These are phyloP conservation scores for Salvelinus namaycush DNA, from an alignment of 2,113 vertebrate genomes.

Conservation along the genomic window DNA sequence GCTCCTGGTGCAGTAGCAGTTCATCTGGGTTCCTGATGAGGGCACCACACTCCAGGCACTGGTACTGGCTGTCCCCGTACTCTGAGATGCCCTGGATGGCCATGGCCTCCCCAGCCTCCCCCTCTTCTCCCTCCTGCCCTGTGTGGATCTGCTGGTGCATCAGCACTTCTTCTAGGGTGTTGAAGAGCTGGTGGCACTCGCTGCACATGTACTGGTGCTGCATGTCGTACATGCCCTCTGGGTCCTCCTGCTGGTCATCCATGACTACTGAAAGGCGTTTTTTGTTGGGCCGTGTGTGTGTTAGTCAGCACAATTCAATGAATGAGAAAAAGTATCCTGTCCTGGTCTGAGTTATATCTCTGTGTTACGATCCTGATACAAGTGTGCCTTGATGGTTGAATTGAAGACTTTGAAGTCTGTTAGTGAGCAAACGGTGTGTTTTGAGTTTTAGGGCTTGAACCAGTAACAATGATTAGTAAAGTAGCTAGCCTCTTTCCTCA, in stretches of 20 bases:
- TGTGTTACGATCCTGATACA: too few relatives aligned
- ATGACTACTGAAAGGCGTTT: constrained; percentile 40
- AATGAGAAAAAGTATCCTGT: neutral
- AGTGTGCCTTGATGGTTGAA: too few relatives aligned
- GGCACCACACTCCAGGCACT: constrained; percentile 85
- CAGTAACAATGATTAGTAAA: too few relatives aligned
- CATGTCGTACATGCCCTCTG: constrained; percentile 70
- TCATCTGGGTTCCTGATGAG: constrained; percentile 80
- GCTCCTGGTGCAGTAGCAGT: constrained; percentile 85
- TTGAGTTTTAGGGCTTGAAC: too few relatives aligned
- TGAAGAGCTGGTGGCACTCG: constrained; percentile 85
- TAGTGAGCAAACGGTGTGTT: too few relatives aligned
- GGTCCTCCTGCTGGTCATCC: constrained; percentile 66
- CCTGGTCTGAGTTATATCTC: too few relatives aligned
- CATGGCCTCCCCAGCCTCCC: constrained; percentile 39
- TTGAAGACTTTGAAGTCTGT: too few relatives aligned
- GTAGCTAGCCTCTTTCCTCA: too few relatives aligned
- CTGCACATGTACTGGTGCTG: constrained; percentile 93
- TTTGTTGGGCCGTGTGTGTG: neutral
- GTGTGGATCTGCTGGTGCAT: constrained; percentile 86
- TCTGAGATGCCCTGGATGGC: constrained; percentile 51
- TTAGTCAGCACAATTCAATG: neutral
- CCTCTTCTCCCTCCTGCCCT: constrained; percentile 59
- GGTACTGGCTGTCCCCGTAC: constrained; percentile 77
- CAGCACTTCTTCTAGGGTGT: constrained; percentile 85